Evolutionary conservation across 2,888 invertebrate genomes (phyloP), one percentile per base, ranked within the genome.

Genomic region (Atherix ibis): DNA sequence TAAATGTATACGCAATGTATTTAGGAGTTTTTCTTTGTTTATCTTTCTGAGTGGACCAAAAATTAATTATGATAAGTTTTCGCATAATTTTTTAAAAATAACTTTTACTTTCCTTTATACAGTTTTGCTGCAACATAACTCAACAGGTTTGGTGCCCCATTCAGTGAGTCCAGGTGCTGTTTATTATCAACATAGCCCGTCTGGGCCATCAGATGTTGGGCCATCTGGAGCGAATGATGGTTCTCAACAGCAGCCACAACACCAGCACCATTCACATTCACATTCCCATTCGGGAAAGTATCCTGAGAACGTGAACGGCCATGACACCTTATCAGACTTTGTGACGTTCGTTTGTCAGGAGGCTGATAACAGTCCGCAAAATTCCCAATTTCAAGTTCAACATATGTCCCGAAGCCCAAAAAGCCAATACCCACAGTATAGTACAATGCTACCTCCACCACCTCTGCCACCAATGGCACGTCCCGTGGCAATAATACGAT

Each of bases 281-380:
- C 64, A 62, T 30, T 26, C 47, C 42, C 58, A 63, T 40, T 60
- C 64, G 38, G 58, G 63, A 3, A 79, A 79, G 57, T 83, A 87
- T 56, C 75, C 79, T 25, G 64, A 67, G 28, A 61, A 64, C 2
- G 56, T 65, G 5, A 84, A 81, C 48, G 31, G 31, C 6, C 84
- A 85, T 54, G 92, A 94, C 59, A 87, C 87, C 0, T 74, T 94
- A 43, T 84, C 89, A 3, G 94, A 95, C 63, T 94, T 94, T 62
- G 94, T 94, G 43, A 91, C 92, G 28, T 87, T 94, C 53, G 94
- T 94, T 34, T 94, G 94, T 56, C 92, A 92, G 63, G 94, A 94
- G 62, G 82, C 84, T 18, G 78, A 84, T 47, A 76, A 76, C 40
- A 76, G 76, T 39, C 71, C 73, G 49, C 79, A 79, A 60, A 72